phyloP scores from a whole-genome alignment of 1,140 invertebrate genomes.

The Saccostrea echinata region DNA sequence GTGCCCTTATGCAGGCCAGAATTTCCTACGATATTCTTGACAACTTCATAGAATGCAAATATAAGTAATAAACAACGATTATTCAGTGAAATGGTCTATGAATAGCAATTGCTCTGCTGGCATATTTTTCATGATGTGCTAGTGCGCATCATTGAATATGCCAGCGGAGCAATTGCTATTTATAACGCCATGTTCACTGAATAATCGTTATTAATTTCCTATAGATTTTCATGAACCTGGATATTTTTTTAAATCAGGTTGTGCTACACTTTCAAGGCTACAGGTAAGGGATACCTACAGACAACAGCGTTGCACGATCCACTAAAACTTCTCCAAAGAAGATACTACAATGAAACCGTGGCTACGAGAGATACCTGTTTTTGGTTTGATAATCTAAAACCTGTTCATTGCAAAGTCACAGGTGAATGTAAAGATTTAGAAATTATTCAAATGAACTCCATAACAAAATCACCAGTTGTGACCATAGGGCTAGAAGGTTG shows the following conservation, averaged over 20 bases:
- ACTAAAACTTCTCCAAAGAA: background rate
- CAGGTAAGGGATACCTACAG: background rate
- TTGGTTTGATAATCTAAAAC: constrained; percentile 25
- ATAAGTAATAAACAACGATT: too few relatives aligned
- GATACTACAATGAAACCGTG: background rate
- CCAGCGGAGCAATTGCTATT: too few relatives aligned
- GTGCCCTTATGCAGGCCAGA: too few relatives aligned
- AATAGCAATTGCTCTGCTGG: too few relatives aligned
- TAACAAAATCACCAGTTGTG: background rate
- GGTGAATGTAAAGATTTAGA: constrained; percentile 9
- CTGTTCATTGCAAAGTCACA: constrained; percentile 41
- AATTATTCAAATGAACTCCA: background rate
- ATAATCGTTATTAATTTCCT: too few relatives aligned
- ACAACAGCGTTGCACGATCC: background rate
- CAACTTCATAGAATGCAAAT: too few relatives aligned
- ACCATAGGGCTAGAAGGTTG: constrained; percentile 11
- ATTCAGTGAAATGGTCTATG: too few relatives aligned
- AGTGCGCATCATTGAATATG: too few relatives aligned
- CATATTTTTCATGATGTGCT: too few relatives aligned
- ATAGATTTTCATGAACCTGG: too few relatives aligned
- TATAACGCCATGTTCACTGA: too few relatives aligned
- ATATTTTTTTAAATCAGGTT: background rate
- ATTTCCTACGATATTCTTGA: too few relatives aligned
- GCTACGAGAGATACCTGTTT: constrained; percentile 37
- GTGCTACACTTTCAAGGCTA: background rate